Evolutionary conservation across 92 coral and sea anemone genomes (phyloP), one percentile per base, ranked within the genome.

Genomic region (Umimayanthus chanpuru): DNA sequence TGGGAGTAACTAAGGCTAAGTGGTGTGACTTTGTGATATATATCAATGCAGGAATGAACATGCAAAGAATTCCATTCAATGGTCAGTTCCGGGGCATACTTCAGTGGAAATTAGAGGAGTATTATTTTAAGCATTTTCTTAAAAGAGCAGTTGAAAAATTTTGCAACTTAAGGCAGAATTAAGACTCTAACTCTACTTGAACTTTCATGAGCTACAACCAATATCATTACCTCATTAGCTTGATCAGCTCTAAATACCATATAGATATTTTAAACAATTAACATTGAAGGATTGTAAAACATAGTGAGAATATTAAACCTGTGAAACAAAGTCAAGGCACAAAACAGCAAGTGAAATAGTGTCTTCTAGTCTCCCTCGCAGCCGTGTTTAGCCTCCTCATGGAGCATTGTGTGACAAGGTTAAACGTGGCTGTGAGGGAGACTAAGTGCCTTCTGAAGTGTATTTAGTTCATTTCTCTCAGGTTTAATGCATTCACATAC

Each of bases 11-110:
- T 32, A 77, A 66, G 78, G 88, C 81, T 47, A 82, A 47, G 74
- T 85, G 92, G 89, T 89, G 92, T 85, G 92, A 89, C 78, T 89
- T 89, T 89, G 85, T 89, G 30, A 40, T 89, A 28, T 89, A 89
- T 66, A 89, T 85, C 30, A 89, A 77, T 56, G 78, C 26, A 49
- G 89, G 92, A 56, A 89, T 83, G 90, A 85, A 68, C 70, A 77
- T 83, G 38, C 65, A 83, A 76, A 85, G 90, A 83, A 85, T 75
- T 75, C 77, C 40, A 65, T 83, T 85, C 71, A 58, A 89, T 85
- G 64, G 67, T 74, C 85, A 89, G 43, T 78, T 78, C 68, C 78
- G 90, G 90, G 79, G 61, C 76, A 64, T 85, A 78, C 80, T 72
- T 71, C 1, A 85, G 73, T 72, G 20, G 0, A 75, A 89, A 75